phyloP scores from a whole-genome alignment of 2,888 invertebrate species.

The Monochamus alternatus region DNA sequence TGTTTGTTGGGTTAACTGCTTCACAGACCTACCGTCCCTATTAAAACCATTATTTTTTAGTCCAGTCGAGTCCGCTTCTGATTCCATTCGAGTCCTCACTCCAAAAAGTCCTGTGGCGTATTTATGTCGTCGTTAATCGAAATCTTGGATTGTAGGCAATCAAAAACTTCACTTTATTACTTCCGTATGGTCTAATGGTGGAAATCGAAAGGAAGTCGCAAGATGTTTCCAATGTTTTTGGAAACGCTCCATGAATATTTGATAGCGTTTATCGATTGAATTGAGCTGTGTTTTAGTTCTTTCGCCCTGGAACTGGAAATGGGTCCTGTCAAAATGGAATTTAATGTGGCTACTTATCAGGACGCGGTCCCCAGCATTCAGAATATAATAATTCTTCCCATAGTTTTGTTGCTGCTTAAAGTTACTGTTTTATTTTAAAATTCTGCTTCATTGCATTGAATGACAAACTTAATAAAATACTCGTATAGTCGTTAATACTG shows the following conservation, averaged over 20 bases:
- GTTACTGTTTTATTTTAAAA: too few relatives aligned
- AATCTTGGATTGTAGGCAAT: constrained; percentile 45
- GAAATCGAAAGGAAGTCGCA: constrained; percentile 32
- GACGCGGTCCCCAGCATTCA: too few relatives aligned
- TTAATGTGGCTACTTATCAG: neutral
- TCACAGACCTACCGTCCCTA: too few relatives aligned
- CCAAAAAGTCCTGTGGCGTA: constrained; percentile 21
- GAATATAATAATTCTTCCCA: too few relatives aligned
- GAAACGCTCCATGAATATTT: constrained; percentile 19
- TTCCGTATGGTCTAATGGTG: constrained; percentile 42
- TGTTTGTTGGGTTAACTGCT: too few relatives aligned
- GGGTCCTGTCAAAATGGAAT: neutral
- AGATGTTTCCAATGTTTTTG: constrained; percentile 35
- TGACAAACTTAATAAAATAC: too few relatives aligned
- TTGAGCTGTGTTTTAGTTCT: constrained; percentile 17
- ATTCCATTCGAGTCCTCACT: neutral
- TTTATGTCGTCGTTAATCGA: constrained; percentile 47
- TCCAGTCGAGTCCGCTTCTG: neutral
- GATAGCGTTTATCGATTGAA: constrained; percentile 10
- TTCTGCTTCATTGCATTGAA: too few relatives aligned
- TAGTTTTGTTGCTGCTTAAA: too few relatives aligned
- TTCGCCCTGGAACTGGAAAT: neutral
- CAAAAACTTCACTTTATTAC: constrained; percentile 48
- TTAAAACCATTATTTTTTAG: too few relatives aligned
- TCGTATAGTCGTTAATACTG: too few relatives aligned